Evolutionary conservation across 2,888 invertebrate species (phyloP), one percentile per base, ranked within the genome.

Genomic region (Abrostola tripartita): DNA sequence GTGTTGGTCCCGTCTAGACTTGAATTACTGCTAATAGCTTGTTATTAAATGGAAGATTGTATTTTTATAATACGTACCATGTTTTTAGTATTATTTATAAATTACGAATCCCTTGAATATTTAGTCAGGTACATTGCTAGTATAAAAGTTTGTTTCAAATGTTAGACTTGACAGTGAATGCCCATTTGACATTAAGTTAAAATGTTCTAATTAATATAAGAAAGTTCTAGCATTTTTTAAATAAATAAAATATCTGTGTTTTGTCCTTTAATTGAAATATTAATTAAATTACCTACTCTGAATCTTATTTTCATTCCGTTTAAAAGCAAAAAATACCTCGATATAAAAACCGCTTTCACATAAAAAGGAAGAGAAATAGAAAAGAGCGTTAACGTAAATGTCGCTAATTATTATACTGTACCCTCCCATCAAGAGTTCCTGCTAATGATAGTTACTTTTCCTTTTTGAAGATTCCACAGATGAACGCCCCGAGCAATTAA

Each of bases 391-490:
- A 55, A 58, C 64, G 58, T 65, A 67, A 80, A 73, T 80, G 75
- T 75, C 80, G 58, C 71, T 78, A 78, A 80, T 80, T 76, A 79
- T 77, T 57, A 70, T 66, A 72, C 65, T 63, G 65, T 55, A 65
- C 69, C 73, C 73, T 67, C 68, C 71, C 68, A 67, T 58, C 63
- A 56, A 12, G 65, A 56, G 73, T 75, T 61, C 41, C 63, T 57
- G 72, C 79, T 84, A 83, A 85, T 81, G 82, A 78, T 78, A 76
- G 78, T 76, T 79, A 78, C 80, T 81, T 81, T 79, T 73, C 72
- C 76, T 80, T 82, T 84, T 82, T 81, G 76, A 70, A 73, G 77
- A 82, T 81, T 71, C 79, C 77, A 50, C 70, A 69, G 73, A 79
- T 78, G 77, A 81, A 82, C 71, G 75, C 72, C 77, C 68, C 58